Evolutionary conservation across 2,888 invertebrate genomes (phyloP).

Genomic region (Branchinecta sandiegonensis): DNA sequence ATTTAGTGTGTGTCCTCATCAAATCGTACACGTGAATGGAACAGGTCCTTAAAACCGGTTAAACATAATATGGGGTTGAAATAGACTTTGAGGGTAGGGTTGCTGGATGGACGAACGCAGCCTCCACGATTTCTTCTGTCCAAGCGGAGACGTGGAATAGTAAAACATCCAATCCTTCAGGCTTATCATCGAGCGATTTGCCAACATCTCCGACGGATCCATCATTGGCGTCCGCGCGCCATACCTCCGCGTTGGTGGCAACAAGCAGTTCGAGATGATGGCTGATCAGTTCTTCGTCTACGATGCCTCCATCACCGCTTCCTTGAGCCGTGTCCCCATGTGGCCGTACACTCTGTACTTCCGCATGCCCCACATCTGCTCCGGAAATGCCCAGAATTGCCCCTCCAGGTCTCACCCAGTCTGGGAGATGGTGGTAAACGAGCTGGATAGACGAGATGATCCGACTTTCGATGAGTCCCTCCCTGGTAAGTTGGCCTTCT

Average conservation of each 20-base stretch:
- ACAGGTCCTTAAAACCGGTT: too few species aligned
- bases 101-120: too few species aligned
- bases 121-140: too few species aligned
- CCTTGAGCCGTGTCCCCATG: constrained; percentile 71
- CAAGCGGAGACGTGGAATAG: too few species aligned
- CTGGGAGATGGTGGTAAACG: constrained; percentile 95
- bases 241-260: constrained; percentile 76
- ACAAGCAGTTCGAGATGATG: constrained; percentile 95
- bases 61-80: too few species aligned
- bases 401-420: constrained; percentile 67
- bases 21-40: too few species aligned
- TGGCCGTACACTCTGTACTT: constrained; percentile 97
- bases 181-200: constrained; percentile 44
- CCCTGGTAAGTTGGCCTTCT: constrained; percentile 39
- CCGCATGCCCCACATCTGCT: constrained; percentile 89
- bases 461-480: constrained; percentile 83
- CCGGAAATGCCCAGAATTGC: constrained; percentile 84
- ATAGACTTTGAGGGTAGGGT: too few species aligned
- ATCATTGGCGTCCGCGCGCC: constrained; percentile 78
- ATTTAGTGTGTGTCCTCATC: too few species aligned
- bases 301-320: constrained; percentile 85
- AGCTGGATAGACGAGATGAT: constrained; percentile 80
- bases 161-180: neutral
- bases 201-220: constrained; percentile 80
- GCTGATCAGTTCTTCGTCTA: constrained; percentile 85